A percentile compares a stretch with the other conserved stretches of the same genome.
These are phyloP conservation scores for Piaya cayana DNA, from an alignment of 2,113 vertebrate species.

Conservation along the genomic window DNA sequence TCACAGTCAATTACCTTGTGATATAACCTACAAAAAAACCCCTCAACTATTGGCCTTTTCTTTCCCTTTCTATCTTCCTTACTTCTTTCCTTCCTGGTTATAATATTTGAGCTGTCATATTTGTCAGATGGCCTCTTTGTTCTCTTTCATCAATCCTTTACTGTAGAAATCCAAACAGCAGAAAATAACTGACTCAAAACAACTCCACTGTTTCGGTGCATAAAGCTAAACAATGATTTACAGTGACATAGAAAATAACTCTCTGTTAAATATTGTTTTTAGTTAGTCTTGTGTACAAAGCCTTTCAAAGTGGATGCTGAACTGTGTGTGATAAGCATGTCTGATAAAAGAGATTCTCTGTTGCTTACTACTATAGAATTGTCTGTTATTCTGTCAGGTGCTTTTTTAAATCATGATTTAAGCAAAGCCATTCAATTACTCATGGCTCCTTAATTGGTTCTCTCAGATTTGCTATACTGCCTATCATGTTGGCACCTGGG, in stretches of 20 bases:
- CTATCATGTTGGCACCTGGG: slow-evolving; percentile 14
- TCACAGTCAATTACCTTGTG: slow-evolving; percentile 54
- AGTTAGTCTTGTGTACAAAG: slow-evolving; percentile 47
- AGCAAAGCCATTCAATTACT: slow-evolving; percentile 28
- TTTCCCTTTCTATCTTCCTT: not conserved
- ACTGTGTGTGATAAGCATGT: slow-evolving; percentile 41
- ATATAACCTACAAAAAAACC: slow-evolving; percentile 12
- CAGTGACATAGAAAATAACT: slow-evolving; percentile 53
- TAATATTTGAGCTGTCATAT: slow-evolving; percentile 44
- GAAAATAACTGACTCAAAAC: slow-evolving; percentile 23
- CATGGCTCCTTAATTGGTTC: slow-evolving; percentile 32
- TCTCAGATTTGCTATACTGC: slow-evolving; percentile 23
- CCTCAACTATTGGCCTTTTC: slow-evolving; percentile 8
- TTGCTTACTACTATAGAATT: not conserved
- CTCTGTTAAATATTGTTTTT: slow-evolving; percentile 61
- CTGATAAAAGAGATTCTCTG: slow-evolving; percentile 45
- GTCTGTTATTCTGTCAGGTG: slow-evolving; percentile 20
- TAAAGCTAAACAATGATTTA: slow-evolving; percentile 59
- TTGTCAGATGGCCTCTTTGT: slow-evolving; percentile 48
- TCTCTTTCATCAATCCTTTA: slow-evolving; percentile 34
- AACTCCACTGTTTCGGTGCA: slow-evolving; percentile 5
- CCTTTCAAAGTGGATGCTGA: slow-evolving; percentile 49
- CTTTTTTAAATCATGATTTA: slow-evolving; percentile 32
- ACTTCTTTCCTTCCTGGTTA: slow-evolving; percentile 1
- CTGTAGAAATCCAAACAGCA: slow-evolving; percentile 7